Percentiles rank a stretch among this genome's conserved stretches.
Conservation (phyloP, 2,888 invertebrate genomes). For the Cephus runcator region DNA sequence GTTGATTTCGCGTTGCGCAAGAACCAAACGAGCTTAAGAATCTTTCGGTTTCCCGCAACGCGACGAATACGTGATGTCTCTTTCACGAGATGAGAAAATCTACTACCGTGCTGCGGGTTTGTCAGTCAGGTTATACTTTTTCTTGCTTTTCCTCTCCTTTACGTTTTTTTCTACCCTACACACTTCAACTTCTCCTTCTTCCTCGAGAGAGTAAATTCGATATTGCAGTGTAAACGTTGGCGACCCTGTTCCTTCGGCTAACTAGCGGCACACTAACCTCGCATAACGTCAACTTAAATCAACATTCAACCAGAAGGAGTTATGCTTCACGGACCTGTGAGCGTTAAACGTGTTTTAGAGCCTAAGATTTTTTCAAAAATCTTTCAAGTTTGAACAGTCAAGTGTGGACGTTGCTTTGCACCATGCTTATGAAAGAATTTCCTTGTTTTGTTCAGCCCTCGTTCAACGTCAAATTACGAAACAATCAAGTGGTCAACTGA, state of each 20-base stretch:
- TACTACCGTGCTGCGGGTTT: neutral
- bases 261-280: slow-evolving; percentile 11
- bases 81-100: neutral
- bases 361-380: neutral
- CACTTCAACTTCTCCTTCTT: neutral
- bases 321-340: slow-evolving; percentile 3
- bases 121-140: neutral
- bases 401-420: neutral
- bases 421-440: neutral
- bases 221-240: slow-evolving; percentile 12
- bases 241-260: slow-evolving; percentile 1
- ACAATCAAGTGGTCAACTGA: neutral
- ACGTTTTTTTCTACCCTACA: neutral
- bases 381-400: neutral
- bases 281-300: slow-evolving; percentile 13
- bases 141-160: neutral
- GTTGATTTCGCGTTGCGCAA: neutral
- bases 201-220: slow-evolving; percentile 7
- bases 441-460: neutral
- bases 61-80: neutral
- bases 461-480: neutral
- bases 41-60: neutral
- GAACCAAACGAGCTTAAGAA: neutral
- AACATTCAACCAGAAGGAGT: slow-evolving; percentile 10
- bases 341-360: slow-evolving; percentile 13